Base-by-base conservation (phyloP, 1,140 invertebrate species). In the Drosophila parvula region DNA sequence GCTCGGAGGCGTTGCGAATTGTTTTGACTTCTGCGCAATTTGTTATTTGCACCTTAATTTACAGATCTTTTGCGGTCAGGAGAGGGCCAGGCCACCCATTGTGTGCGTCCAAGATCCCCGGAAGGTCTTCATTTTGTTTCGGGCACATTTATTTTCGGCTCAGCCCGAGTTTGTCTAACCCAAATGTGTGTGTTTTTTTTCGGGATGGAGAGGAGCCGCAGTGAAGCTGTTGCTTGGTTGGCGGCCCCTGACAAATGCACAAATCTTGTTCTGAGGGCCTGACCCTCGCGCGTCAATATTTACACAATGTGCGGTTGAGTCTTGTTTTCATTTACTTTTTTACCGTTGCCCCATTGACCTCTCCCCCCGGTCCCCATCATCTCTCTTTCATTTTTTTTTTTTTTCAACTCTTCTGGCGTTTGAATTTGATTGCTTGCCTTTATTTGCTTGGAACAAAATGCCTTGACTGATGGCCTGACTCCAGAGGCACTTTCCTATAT, bases 391-490 rank as follows among this genome's bases (percentile, higher is more conserved):
- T 34, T 30, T 36, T 34, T n/a, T 34, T 30, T 36, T 34, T 44
- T 43, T 6, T 34, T 10, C 41, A 65, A 61, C 59, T 76, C 64
- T 67, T 82, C 58, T 83, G 80, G 81, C 65, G 73, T 84, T 86
- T 77, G 85, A 69, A 86, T 86, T 88, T 79, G 84, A 86, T 86
- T 74, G 77, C 71, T 88, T 86, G 73, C 69, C 74, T 89, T 86
- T 86, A 88, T 86, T 86, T 86, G 83, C 81, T 51, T 74, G 83
- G 68, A 89, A 82, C 83, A 86, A 86, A 86, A 83, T 80, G 83
- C 64, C 67, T 88, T 86, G 83, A 86, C 71, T 86, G 83, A 88
- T 86, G 83, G 79, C 60, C 45, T 56, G 60, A 16, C 71, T 68
- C 32, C 51, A 53, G 53, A 47, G 59, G 48, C 61, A 79, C 78